A percentile compares a stretch with the other conserved stretches of the same genome.
Evolutionary conservation across 35 echinoderm and acorn worm species (phyloP).

Genomic region (Lytechinus variegatus): DNA sequence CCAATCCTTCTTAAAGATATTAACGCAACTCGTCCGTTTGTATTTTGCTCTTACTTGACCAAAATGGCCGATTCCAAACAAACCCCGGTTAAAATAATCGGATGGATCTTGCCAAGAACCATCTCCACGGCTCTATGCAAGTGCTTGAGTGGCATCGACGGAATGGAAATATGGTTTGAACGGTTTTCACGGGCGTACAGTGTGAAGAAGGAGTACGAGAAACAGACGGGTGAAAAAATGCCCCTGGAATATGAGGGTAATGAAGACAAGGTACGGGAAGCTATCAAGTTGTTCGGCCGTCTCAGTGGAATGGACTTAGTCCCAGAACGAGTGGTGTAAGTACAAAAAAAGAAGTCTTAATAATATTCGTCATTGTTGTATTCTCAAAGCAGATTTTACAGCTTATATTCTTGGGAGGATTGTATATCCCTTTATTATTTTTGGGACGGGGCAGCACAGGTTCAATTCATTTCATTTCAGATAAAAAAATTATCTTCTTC

Average conservation of each 20-base stretch:
- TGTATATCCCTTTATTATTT: no score
- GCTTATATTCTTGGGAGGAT: no score
- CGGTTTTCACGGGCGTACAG: not conserved
- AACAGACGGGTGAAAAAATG: not conserved
- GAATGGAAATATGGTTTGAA: not conserved
- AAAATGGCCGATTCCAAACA: not conserved
- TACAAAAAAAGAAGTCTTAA: not conserved
- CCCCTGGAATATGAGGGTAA: not conserved
- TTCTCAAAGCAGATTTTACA: no score
- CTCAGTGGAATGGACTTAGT: not conserved
- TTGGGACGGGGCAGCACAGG: no score
- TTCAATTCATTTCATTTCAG: no score
- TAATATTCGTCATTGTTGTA: no score
- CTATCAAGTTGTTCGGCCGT: not conserved
- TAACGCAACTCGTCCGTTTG: no score
- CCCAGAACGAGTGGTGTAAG: not conserved
- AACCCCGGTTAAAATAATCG: not conserved
- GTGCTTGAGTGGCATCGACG: not conserved
- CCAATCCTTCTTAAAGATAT: no score
- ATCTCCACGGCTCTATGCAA: not conserved
- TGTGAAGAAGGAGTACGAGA: not conserved
- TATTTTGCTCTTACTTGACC: no score
- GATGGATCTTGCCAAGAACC: not conserved
- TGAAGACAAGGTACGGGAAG: not conserved
- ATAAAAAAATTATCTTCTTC: no score